Conservation (phyloP, 2,113 vertebrate genomes). For the Capreolus pygargus region DNA sequence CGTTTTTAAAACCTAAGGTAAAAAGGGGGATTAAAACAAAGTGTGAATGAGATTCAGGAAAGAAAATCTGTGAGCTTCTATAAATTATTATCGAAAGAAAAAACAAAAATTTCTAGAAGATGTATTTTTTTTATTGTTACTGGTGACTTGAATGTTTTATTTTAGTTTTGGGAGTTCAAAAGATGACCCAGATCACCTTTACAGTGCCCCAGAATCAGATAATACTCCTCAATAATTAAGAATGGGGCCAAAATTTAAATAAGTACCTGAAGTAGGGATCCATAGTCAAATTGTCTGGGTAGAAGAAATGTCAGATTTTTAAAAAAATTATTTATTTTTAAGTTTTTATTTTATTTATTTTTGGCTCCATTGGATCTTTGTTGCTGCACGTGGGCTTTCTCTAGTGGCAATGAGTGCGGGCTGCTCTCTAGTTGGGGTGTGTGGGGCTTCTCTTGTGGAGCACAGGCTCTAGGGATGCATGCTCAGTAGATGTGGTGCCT, state of each 20-base stretch:
- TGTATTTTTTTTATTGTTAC: background rate
- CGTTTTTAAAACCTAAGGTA: slow-evolving; percentile 28
- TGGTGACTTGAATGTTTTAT: background rate
- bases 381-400: background rate
- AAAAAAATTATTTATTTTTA: background rate
- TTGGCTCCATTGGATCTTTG: background rate
- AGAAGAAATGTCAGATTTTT: background rate
- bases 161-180: slow-evolving; percentile 15
- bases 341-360: background rate
- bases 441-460: background rate
- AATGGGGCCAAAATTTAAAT: background rate
- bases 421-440: background rate
- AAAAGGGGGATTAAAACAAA: slow-evolving; percentile 18
- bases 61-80: background rate
- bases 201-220: background rate
- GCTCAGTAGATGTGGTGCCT: background rate
- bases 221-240: background rate
- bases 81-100: background rate
- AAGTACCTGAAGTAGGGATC: background rate
- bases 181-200: slow-evolving; percentile 1
- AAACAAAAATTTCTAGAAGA: background rate
- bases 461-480: background rate
- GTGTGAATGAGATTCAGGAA: slow-evolving; percentile 22
- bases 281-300: background rate
- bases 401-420: background rate